Conservation (phyloP, 2,113 vertebrate genomes). For the Trogon surrucura region DNA sequence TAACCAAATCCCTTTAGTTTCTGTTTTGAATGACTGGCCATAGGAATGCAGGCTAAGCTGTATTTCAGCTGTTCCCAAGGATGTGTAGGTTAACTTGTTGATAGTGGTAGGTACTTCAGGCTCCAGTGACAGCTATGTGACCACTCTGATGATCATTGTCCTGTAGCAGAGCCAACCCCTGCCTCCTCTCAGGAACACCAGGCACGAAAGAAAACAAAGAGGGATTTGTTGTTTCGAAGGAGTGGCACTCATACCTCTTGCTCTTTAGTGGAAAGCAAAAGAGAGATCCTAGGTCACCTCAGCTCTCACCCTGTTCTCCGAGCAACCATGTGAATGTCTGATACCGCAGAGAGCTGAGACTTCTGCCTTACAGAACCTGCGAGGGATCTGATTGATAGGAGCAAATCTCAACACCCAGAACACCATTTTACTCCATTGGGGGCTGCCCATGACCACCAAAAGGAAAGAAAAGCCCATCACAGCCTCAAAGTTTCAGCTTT, state of each 20-base stretch:
- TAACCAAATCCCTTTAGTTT: constrained; percentile 63
- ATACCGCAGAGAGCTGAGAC: not conserved
- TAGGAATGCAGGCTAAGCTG: constrained; percentile 60
- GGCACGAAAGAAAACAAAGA: constrained; percentile 11
- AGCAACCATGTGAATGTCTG: not conserved
- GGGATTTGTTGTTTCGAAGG: not conserved
- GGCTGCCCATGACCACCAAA: not conserved
- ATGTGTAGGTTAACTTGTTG: constrained; percentile 30
- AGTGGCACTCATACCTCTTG: not conserved
- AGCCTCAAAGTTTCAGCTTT: not conserved
- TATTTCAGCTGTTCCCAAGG: constrained; percentile 52
- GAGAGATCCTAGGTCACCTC: not conserved
- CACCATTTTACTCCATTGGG: not conserved
- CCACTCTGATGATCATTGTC: constrained; percentile 8
- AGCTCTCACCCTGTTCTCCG: not conserved
- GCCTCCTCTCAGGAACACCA: not conserved
- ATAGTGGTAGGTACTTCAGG: constrained; percentile 24
- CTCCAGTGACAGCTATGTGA: constrained; percentile 30
- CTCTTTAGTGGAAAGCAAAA: not conserved
- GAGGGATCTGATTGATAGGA: not conserved
- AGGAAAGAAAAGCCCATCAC: not conserved
- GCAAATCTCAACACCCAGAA: not conserved
- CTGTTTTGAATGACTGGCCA: constrained; percentile 69
- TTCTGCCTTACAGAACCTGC: not conserved
- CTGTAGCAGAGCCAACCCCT: constrained; percentile 13